Evolutionary conservation across 2,888 invertebrate genomes (phyloP).

Genomic region (Hyposoter dolosus): DNA sequence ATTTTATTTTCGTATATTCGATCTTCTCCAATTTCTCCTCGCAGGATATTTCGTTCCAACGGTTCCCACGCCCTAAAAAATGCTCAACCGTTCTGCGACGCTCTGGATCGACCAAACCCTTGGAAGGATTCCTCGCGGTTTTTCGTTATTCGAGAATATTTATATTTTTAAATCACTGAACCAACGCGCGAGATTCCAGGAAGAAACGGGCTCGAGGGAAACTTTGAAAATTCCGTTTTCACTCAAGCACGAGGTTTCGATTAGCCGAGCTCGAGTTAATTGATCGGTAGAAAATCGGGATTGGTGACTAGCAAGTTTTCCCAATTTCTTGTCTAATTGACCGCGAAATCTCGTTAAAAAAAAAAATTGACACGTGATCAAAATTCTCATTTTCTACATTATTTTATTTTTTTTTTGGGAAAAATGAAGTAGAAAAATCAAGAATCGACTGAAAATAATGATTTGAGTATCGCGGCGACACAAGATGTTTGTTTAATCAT

Average conservation of each 20-base stretch:
- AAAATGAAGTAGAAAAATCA: background rate
- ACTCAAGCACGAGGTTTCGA: background rate
- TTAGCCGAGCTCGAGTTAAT: background rate
- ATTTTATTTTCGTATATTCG: conserved; percentile 8
- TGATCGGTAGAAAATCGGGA: conserved; percentile 25
- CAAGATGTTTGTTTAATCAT: conserved; percentile 10
- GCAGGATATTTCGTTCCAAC: background rate
- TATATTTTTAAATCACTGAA: background rate
- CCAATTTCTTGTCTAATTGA: conserved; percentile 6
- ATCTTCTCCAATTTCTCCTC: conserved; percentile 8
- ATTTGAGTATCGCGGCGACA: background rate
- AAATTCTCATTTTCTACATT: too few species aligned
- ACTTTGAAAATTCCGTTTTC: background rate
- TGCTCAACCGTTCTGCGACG: background rate
- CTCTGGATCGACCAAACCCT: background rate
- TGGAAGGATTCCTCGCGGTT: conserved; percentile 16
- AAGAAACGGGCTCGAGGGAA: background rate
- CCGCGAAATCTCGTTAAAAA: background rate
- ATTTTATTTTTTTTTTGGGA: background rate
- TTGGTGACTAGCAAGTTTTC: conserved; percentile 15
- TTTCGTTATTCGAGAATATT: background rate
- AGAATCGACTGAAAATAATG: background rate
- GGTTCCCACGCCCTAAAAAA: conserved; percentile 3
- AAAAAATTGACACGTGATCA: background rate
- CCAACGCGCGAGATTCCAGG: background rate